Evolutionary conservation across 2,797 vertebrate species (phyloP).

Genomic region (Catostomus latipinnis): DNA sequence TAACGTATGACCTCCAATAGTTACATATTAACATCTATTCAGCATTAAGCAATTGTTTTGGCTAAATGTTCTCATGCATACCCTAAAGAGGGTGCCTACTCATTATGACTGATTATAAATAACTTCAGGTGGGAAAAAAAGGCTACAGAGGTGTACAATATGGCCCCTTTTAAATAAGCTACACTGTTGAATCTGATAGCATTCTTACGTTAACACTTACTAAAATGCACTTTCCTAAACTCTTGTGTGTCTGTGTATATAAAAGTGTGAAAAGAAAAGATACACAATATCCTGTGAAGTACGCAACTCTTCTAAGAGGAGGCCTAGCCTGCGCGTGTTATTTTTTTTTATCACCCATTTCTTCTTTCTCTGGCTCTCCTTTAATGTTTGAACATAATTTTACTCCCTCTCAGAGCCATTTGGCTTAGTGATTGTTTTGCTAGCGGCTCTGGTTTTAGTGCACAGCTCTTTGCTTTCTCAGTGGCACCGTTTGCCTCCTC

Average conservation of each 20-base stretch:
- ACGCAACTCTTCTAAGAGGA: slow-evolving; percentile 17
- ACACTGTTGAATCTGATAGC: too few species aligned
- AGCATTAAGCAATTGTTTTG: too few species aligned
- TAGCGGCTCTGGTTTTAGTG: slow-evolving; percentile 11
- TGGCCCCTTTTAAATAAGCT: too few species aligned
- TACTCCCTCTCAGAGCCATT: background rate
- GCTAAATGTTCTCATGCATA: too few species aligned
- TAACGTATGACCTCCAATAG: too few species aligned
- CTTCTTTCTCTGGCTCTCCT: background rate
- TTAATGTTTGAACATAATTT: slow-evolving; percentile 29
- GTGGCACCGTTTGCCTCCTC: slow-evolving; percentile 7
- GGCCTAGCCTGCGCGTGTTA: slow-evolving; percentile 1
- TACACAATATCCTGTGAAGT: slow-evolving; percentile 31
- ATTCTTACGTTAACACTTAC: too few species aligned
- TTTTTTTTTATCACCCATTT: background rate
- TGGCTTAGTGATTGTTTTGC: slow-evolving; percentile 41
- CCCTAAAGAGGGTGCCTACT: too few species aligned
- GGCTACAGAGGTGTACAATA: too few species aligned
- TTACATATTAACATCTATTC: too few species aligned
- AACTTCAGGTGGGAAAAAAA: too few species aligned
- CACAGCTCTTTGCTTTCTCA: slow-evolving; percentile 19
- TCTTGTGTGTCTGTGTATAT: background rate
- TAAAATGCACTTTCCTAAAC: background rate
- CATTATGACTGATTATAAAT: too few species aligned
- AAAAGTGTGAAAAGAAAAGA: slow-evolving; percentile 5